phyloP scores from a whole-genome alignment of 2,888 invertebrate genomes.

The Podotricha telesiphe region DNA sequence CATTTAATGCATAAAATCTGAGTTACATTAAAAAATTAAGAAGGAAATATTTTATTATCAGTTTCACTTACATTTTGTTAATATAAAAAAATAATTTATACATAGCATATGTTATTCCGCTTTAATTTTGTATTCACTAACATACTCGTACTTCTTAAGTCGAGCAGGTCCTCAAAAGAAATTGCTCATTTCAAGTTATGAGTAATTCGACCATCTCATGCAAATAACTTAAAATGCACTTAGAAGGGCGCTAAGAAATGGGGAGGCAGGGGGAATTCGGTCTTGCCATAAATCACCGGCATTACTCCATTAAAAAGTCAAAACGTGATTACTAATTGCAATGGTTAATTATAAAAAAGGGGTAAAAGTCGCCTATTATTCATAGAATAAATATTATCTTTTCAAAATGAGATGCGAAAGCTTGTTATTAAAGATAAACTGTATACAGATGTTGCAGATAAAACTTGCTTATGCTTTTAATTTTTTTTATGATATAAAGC shows the following conservation, averaged over 20 bases:
- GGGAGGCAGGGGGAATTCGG: neutral
- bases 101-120: too few relatives aligned
- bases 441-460: neutral
- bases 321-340: conserved; percentile 38
- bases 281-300: conserved; percentile 28
- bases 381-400: conserved; percentile 15
- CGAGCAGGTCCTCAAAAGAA: neutral
- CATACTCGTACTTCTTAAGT: too few relatives aligned
- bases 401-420: neutral
- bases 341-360: conserved; percentile 38
- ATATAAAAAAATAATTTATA: too few relatives aligned
- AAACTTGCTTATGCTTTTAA: neutral
- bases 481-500: too few relatives aligned
- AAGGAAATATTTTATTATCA: too few relatives aligned
- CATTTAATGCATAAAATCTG: too few relatives aligned
- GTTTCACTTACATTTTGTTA: too few relatives aligned
- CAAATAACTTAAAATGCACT: neutral
- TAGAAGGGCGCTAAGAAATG: neutral
- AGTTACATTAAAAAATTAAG: too few relatives aligned
- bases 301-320: conserved; percentile 36
- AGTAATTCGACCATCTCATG: neutral
- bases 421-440: conserved; percentile 1
- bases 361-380: conserved; percentile 19
- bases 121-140: too few relatives aligned
- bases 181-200: neutral